Base-by-base conservation (phyloP, 2,113 vertebrate species). In the Coturnix japonica region DNA sequence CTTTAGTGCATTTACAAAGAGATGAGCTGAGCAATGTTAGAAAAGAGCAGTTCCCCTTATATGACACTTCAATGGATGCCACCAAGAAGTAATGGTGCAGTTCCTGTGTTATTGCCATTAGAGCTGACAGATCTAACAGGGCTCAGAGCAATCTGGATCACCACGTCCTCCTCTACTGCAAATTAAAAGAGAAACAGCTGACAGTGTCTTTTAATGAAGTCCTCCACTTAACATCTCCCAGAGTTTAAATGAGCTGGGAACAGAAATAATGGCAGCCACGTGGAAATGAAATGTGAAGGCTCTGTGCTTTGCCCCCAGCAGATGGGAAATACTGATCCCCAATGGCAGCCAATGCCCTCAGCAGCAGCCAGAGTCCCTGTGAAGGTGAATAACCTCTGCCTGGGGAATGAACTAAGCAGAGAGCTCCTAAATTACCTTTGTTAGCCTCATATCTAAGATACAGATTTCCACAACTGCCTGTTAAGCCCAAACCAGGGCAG, bases 1-100 rank as follows among this genome's bases (percentile, higher is more conserved):
- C 69, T 94, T 79, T 82, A 93, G 71, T 76, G 90, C 91, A 93
- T 78, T 91, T 83, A 75, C 37, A 51, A 72, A 65, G 91, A 79
- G 81, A 51, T 3, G 51, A 79, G 25, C 39, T 47, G 28, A 78
- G 72, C 84, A 85, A 12, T 28, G 53, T 60, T 81, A 74, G 71
- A 60, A 76, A 73, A 44, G 56, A 77, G 59, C 30, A 9, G 56
- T 70, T 73, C 44, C 28, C 65, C 46, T 72, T 67, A 65, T 59
- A 41, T 21, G 49, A n/a, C 11, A 82, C 35, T 82, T 74, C 22
- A 72, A 53, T 22, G 23, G 72, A 57, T 41, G 11, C 31, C 37
- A 30, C 18, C 69, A 37, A 57, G 61, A 63, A 82, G 25, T 15
- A 72, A 30, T 5, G 11, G 49, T 17, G 51, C 26, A 26, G 51